These are phyloP conservation scores for Pantherophis vulpinus DNA, from an alignment of 2,797 vertebrate genomes.

Conservation along the genomic window DNA sequence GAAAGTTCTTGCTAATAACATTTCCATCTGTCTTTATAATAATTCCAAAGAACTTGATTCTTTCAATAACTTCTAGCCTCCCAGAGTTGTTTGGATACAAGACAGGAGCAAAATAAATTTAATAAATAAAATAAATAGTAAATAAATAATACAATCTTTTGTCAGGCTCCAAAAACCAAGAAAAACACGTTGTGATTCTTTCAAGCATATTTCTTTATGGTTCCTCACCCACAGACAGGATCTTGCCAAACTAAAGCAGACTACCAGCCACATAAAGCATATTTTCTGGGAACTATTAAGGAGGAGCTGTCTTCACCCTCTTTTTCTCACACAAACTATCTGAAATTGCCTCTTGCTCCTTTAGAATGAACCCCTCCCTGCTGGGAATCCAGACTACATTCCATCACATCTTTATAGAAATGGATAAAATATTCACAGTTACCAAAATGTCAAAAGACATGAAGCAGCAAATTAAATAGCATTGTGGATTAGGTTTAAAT, in stretches of 20 bases:
- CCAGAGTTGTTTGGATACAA: not conserved
- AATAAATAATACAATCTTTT: not conserved
- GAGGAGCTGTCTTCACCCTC: not conserved
- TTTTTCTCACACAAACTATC: not conserved
- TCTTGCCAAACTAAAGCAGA: not conserved
- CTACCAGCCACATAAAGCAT: not conserved
- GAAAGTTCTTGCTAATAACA: not conserved
- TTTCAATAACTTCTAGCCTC: not conserved
- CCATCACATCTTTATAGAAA: not conserved
- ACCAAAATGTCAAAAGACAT: not conserved
- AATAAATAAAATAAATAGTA: not conserved
- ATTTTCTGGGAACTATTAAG: not conserved
- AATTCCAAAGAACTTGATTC: not conserved
- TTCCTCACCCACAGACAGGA: not conserved
- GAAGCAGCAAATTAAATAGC: not conserved
- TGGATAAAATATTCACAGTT: not conserved
- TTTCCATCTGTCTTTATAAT: not conserved
- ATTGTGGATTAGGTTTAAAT: not conserved
- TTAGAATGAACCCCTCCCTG: not conserved
- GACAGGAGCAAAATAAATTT: not conserved
- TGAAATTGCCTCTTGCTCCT: not conserved
- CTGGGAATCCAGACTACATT: not conserved
- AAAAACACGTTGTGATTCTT: not conserved
- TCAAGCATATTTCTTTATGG: not conserved
- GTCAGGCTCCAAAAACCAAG: not conserved